Base-by-base conservation (phyloP, 2,797 vertebrate species). In the Euphonia xanthogaster region DNA sequence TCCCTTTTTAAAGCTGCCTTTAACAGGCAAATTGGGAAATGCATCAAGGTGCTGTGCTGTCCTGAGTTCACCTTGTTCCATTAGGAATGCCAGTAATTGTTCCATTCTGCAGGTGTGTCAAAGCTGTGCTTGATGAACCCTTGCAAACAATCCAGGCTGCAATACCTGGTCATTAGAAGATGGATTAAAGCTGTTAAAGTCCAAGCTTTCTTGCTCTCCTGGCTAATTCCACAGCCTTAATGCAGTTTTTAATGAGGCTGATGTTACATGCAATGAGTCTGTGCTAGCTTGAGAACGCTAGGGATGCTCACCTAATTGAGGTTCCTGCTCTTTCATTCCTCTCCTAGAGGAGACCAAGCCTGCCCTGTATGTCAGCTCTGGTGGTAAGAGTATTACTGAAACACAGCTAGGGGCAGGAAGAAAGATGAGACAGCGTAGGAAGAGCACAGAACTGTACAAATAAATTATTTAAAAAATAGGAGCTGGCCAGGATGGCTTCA, bases 151-250 rank as follows among this genome's bases (percentile, higher is more conserved):
- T 19, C 37, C 60, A 81, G 67, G 28, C 72, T 90, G 61, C 44
- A 68, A 51, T 67, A 89, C 74, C 68, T 71, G 60, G 33, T 90
- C 37, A 86, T 96, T 94, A 96, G 62, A 89, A 78, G 73, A 75
- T 45, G 54, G 85, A 89, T 96, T 96, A 95, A 93, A 89, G 81
- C 73, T 67, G 73, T 92, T 93, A 7, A 71, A 77, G 47, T 91
- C 65, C 30, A 45, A 81, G 89, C 51, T 92, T 86, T 72, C 39
- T 87, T 91, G 68, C 48, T 88, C 27, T 87, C 18, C 22, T 87
- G 37, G 51, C 61, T 88, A 82, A 71, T 86, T 88, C 70, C 61
- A 89, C 33, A 74, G 71, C 62, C 61, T 72, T 80, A 81, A 53
- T 58, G 31, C 65, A 79, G 54, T 45, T 95, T 90, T 94, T 91